Evolutionary conservation across 1,140 invertebrate species (phyloP), one percentile per base, ranked within the genome.

Genomic region (Nasonia giraulti): DNA sequence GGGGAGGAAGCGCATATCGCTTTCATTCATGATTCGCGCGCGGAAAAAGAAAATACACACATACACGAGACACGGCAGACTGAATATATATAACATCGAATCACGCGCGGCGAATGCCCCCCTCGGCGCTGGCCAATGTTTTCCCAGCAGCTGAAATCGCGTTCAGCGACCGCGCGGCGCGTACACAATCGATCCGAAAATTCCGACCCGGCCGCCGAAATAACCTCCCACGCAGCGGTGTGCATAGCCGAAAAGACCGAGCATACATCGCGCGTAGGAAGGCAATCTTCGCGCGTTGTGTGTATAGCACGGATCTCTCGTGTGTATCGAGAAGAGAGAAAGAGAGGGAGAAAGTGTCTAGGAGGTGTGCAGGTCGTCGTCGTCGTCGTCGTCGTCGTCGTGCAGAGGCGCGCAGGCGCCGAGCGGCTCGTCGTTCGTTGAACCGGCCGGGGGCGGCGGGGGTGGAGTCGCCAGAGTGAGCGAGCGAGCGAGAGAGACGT

Each of bases 381-480:
- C 83, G 87, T 87, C 87, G 87, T 87, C 87, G 88, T 88, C 90
- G 88, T 85, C 85, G 85, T 87, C 87, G 87, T 71, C 80, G 87
- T 80, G 87, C 87, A 85, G 80, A 71, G 76, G 82, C 81, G 89
- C 90, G 89, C 89, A 90, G 87, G 90, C 90, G 89, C 90, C 86
- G 87, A 87, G 66, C 68, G 68, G 33, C 83, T 40, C 11, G 88
- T 88, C 90, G 90, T 90, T 90, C 90, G 89, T 91, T 90, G 90
- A 91, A 91, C 90, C 87, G 84, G 85, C 80, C 31, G 44, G 27
- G 55, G n/a, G 74, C 23, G 40, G 82, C 73, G 86, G 82, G 76
- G 73, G 82, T 74, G 74, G 79, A 84, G 80, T 55, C 66, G n/a
- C 44, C 17, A 40, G 74, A 76, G 37, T 11, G 12, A 76, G 17